A percentile compares a stretch with the other conserved stretches of the same genome.
These are phyloP conservation scores for Agriopis leucophaearia DNA, from an alignment of 2,888 invertebrate species.

Conservation along the genomic window DNA sequence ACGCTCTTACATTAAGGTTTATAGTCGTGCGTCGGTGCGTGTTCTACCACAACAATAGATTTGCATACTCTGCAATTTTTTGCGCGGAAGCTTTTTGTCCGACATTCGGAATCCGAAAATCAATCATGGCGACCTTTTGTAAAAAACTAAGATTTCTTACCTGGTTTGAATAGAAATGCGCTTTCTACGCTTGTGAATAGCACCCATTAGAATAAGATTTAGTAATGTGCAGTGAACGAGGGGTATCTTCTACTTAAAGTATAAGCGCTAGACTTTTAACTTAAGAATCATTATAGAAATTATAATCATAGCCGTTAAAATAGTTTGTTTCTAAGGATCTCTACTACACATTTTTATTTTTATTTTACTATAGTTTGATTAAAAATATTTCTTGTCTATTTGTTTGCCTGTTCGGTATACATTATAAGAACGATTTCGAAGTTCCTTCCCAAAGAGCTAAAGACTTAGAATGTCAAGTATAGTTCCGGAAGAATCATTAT, in stretches of 20 bases:
- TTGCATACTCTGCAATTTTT: constrained; percentile 60
- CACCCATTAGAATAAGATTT: constrained; percentile 31
- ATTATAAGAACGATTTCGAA: no score
- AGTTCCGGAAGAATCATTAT: no score
- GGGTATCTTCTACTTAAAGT: constrained; percentile 3
- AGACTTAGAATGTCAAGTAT: no score
- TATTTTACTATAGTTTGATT: background rate
- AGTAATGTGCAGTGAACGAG: constrained; percentile 16
- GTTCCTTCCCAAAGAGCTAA: no score
- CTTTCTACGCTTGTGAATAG: constrained; percentile 34
- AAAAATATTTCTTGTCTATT: background rate
- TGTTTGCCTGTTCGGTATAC: background rate
- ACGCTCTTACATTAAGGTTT: background rate
- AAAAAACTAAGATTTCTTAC: constrained; percentile 49
- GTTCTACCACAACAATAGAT: constrained; percentile 48
- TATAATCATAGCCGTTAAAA: background rate
- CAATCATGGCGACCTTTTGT: constrained; percentile 52
- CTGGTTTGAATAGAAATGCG: constrained; percentile 46
- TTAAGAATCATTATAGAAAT: background rate
- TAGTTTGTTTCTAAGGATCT: background rate
- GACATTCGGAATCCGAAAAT: constrained; percentile 46
- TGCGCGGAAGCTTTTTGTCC: constrained; percentile 56
- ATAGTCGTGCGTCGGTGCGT: background rate
- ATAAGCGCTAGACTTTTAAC: constrained; percentile 3
- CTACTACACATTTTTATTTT: background rate